Base-by-base conservation (phyloP, 1,140 invertebrate species). In the Bombus polaris region DNA sequence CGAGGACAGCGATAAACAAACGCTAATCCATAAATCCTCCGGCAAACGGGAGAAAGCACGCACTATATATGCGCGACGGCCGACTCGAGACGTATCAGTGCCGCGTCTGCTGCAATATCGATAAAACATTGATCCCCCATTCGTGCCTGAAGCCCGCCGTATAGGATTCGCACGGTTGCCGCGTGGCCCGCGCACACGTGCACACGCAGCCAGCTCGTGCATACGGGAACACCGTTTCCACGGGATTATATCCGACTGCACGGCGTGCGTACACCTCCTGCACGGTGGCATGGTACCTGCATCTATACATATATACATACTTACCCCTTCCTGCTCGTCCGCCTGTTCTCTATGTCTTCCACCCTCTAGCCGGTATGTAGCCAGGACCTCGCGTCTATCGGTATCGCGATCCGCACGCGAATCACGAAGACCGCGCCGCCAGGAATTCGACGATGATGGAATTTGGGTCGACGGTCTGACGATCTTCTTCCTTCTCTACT, bases 91-190 rank as follows among this genome's bases (percentile, higher is more conserved):
- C 90, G 88, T 88, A 80, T 89, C 88, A 83, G 85, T 82, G 88
- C 81, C 83, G 88, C 87, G 91, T 90, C 91, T 93, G 92, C 87
- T 93, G 89, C 92, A 92, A 91, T 93, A 93, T 93, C 92, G 92
- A 93, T 93, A 93, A 93, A 93, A 93, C 92, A 93, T 92, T 93
- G 92, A 93, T 93, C 92, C 91, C 80, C 89, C 85, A 93, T 93
- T 93, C 93, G 93, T 93, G 93, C 92, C 89, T 76, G 87, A 87
- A 92, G 86, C 87, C 87, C 82, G 73, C 75, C 75, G 92, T 91
- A 90, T 92, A 92, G 92, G 93, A 93, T 93, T 93, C 92, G 59
- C 87, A 86, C 85, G 87, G 90, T 82, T 32, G 39, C 77, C 68
- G 68, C 62, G 88, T 71, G 53, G 65, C 65, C 15, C n/a, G n/a